A percentile compares a stretch with the other conserved stretches of the same genome.
phyloP scores from a whole-genome alignment of 2,888 invertebrate species.

The Eupithecia abbreviata region DNA sequence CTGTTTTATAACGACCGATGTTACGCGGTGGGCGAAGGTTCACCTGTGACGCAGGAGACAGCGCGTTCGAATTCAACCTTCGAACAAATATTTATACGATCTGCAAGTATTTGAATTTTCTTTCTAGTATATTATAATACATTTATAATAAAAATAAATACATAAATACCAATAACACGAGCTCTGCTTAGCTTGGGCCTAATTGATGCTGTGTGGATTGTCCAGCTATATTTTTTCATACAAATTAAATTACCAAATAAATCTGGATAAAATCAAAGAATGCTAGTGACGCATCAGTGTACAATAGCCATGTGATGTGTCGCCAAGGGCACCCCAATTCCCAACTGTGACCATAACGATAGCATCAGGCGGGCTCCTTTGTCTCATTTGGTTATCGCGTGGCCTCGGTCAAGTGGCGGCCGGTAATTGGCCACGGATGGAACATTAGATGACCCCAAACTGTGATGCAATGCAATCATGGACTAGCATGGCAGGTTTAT shows the following conservation, averaged over 20 bases:
- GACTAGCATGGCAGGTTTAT: slow-evolving; percentile 11
- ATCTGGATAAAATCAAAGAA: neutral
- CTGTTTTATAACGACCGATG: too few relatives aligned
- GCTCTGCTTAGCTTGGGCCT: too few relatives aligned
- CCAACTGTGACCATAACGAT: slow-evolving; percentile 27
- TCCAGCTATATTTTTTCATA: neutral
- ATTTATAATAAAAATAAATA: neutral
- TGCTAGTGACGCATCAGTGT: slow-evolving; percentile 3
- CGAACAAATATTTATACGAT: too few relatives aligned
- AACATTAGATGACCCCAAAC: slow-evolving; percentile 51
- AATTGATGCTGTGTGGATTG: too few relatives aligned
- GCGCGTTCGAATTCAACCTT: too few relatives aligned
- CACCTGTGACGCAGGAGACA: too few relatives aligned
- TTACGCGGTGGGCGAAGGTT: too few relatives aligned
- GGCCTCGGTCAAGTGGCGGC: slow-evolving; percentile 52
- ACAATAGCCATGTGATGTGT: slow-evolving; percentile 18
- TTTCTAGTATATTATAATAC: too few relatives aligned
- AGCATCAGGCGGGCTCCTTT: slow-evolving; percentile 42
- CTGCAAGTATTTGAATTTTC: too few relatives aligned
- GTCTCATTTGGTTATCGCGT: slow-evolving; percentile 49
- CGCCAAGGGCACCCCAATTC: slow-evolving; percentile 39
- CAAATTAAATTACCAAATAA: neutral
- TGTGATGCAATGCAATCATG: slow-evolving; percentile 44
- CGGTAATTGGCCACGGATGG: slow-evolving; percentile 48
- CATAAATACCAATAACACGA: neutral